phyloP scores from a whole-genome alignment of 2,888 invertebrate genomes.

The Trichogramma evanescens region DNA sequence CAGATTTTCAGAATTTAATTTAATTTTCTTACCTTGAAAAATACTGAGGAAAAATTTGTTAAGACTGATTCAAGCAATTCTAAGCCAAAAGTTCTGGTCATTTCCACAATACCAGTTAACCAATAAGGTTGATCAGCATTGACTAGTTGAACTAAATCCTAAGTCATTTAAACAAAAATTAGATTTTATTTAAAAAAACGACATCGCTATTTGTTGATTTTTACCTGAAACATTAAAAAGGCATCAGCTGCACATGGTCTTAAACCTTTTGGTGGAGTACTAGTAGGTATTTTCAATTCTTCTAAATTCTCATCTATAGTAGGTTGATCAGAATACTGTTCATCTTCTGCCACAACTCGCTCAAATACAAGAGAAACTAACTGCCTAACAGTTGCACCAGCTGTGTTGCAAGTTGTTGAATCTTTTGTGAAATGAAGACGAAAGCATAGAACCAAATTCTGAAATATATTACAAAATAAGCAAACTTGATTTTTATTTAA shows the following conservation, averaged over 20 bases:
- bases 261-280: conserved; percentile 72
- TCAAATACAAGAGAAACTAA: conserved; percentile 89
- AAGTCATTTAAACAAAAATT: conserved; percentile 29
- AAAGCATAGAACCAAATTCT: conserved; percentile 93
- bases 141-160: conserved; percentile 93
- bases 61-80: conserved; percentile 91
- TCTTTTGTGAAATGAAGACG: conserved; percentile 94
- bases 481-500: not conserved
- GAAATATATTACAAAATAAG: conserved; percentile 30
- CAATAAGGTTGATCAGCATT: conserved; percentile 95
- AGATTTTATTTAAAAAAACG: not conserved
- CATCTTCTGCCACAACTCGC: conserved; percentile 69
- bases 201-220: not conserved
- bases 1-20: not conserved
- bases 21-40: conserved; percentile 63
- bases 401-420: conserved; percentile 91
- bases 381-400: conserved; percentile 95
- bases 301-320: conserved; percentile 58
- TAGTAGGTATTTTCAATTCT: conserved; percentile 69
- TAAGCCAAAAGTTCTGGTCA: conserved; percentile 93
- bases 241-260: conserved; percentile 89
- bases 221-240: conserved; percentile 85
- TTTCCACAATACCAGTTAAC: conserved; percentile 92
- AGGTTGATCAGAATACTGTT: conserved; percentile 46
- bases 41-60: conserved; percentile 76